phyloP scores from a whole-genome alignment of 2,113 vertebrate genomes.

The Orientallactaga bullata region DNA sequence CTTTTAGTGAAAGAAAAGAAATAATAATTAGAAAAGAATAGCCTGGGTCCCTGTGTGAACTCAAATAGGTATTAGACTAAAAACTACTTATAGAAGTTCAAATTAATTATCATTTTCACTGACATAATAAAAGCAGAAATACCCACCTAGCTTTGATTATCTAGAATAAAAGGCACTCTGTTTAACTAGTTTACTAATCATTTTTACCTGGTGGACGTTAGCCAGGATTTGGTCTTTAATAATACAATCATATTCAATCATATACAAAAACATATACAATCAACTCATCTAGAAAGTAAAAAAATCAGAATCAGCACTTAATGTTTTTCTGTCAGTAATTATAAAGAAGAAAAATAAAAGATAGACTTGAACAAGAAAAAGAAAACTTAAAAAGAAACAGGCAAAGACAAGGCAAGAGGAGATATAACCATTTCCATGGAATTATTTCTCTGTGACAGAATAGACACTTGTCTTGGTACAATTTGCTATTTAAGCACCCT shows the following conservation, averaged over 20 bases:
- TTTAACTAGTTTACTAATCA: slow-evolving; percentile 30
- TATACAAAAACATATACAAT: slow-evolving; percentile 15
- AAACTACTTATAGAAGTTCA: slow-evolving; percentile 56
- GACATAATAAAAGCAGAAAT: slow-evolving; percentile 33
- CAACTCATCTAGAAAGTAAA: slow-evolving; percentile 55
- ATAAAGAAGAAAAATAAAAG: slow-evolving; percentile 51
- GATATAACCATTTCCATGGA: slow-evolving; percentile 21
- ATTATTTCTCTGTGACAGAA: slow-evolving; percentile 52
- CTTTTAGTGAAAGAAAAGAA: neutral
- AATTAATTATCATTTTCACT: slow-evolving; percentile 54
- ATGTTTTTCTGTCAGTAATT: slow-evolving; percentile 31
- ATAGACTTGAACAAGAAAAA: neutral
- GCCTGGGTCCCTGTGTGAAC: neutral
- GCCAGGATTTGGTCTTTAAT: slow-evolving; percentile 60
- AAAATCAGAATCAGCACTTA: slow-evolving; percentile 46
- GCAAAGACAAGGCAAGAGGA: neutral
- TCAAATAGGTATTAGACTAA: slow-evolving; percentile 27
- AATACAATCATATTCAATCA: too few relatives aligned
- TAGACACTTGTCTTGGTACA: neutral
- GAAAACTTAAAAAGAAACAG: neutral
- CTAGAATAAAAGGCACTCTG: slow-evolving; percentile 28
- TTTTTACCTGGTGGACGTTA: slow-evolving; percentile 43
- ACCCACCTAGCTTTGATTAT: slow-evolving; percentile 42
- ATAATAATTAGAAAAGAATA: neutral
- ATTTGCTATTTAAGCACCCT: neutral